These are phyloP conservation scores for Notothenia coriiceps DNA, from an alignment of 2,113 vertebrate species.

Conservation along the genomic window DNA sequence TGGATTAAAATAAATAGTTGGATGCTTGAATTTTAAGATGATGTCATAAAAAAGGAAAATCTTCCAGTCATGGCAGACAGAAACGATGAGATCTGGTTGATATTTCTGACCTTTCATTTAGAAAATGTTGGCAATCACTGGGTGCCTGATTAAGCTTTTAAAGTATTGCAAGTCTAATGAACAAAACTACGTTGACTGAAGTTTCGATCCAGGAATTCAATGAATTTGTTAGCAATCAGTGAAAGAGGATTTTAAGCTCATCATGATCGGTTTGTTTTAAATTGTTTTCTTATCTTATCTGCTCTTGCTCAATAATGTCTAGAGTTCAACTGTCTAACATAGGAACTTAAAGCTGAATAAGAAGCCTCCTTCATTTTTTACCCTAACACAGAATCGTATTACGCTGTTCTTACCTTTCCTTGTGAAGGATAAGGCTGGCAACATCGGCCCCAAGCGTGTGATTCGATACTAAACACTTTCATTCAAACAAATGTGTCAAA, in stretches of 20 bases:
- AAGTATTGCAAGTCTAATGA: background rate
- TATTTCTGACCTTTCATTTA: conserved; percentile 15
- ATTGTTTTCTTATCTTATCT: conserved; percentile 40
- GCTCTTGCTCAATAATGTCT: conserved; percentile 34
- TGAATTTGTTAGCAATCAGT: background rate
- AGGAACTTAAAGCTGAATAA: background rate
- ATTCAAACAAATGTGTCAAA: background rate
- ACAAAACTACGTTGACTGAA: background rate
- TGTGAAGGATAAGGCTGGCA: background rate
- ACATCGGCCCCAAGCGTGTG: background rate
- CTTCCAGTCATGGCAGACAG: background rate
- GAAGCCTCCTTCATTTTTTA: conserved; percentile 1
- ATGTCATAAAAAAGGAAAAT: background rate
- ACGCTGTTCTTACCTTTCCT: no score
- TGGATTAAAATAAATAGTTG: conserved; percentile 1
- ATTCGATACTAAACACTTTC: background rate
- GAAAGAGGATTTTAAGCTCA: background rate
- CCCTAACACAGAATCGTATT: background rate
- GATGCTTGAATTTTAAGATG: background rate
- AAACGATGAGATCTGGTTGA: background rate
- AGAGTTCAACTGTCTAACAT: conserved; percentile 19
- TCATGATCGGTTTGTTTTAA: background rate
- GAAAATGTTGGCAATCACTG: background rate
- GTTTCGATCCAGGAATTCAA: background rate
- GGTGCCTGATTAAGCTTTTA: background rate